Conservation (phyloP, 1,140 invertebrate genomes). For the Drosophila tani region DNA sequence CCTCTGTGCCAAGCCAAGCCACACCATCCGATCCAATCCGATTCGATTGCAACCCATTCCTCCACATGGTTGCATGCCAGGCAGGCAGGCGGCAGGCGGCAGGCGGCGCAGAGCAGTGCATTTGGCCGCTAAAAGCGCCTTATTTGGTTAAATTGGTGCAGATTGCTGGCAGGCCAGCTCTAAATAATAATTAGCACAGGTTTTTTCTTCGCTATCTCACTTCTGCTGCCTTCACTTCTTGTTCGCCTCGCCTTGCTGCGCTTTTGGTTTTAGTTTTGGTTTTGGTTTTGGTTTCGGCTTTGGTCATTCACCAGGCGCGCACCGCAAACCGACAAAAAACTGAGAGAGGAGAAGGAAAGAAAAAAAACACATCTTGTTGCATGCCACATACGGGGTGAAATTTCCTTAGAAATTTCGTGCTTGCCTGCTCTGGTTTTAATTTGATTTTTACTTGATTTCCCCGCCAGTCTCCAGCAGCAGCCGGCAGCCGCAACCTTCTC, state of each 20-base stretch:
- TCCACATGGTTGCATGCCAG: conserved; percentile 65
- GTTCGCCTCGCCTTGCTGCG: conserved; percentile 53
- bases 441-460: conserved; percentile 78
- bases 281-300: conserved; percentile 64
- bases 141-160: conserved; percentile 84
- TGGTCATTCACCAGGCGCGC: conserved; percentile 73
- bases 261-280: conserved; percentile 55
- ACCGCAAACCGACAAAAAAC: conserved; percentile 34
- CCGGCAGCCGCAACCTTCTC: conserved; percentile 22
- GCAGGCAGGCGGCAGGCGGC: conserved; percentile 16
- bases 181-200: conserved; percentile 84
- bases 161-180: conserved; percentile 77
- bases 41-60: conserved; percentile 27
- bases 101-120: conserved; percentile 45
- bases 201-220: conserved; percentile 54
- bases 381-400: conserved; percentile 82
- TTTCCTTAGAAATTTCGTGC: conserved; percentile 84
- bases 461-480: conserved; percentile 8
- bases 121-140: conserved; percentile 82
- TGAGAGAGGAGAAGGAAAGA: conserved; percentile 2
- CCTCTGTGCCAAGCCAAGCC: conserved; percentile 18
- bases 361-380: conserved; percentile 66
- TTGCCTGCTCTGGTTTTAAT: conserved; percentile 83
- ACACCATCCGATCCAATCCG: conserved; percentile 23
- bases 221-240: conserved; percentile 14